Percentiles rank a stretch among this genome's conserved stretches.
Conservation (phyloP, 1,140 invertebrate species). For the Ostrea edulis region DNA sequence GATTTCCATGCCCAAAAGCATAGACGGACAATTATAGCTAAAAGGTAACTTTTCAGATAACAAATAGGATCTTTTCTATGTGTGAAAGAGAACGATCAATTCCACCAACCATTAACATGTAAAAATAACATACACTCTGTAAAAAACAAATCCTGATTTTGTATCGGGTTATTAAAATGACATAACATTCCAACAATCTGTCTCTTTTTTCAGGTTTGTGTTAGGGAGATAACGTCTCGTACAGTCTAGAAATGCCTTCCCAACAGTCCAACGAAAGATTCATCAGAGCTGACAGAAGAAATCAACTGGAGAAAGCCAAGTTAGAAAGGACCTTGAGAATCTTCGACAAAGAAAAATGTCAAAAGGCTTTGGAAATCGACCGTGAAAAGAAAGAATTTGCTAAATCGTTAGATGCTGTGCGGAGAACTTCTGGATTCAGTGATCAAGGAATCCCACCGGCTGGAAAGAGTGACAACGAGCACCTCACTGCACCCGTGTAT, state of each 20-base stretch:
- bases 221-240: too few relatives aligned
- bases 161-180: too few relatives aligned
- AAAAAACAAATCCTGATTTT: too few relatives aligned
- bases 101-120: too few relatives aligned
- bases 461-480: slow-evolving; percentile 52
- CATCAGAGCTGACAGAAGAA: slow-evolving; percentile 58
- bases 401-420: slow-evolving; percentile 50
- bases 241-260: slow-evolving; percentile 46
- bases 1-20: too few relatives aligned
- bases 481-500: slow-evolving; percentile 52
- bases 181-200: too few relatives aligned
- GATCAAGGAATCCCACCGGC: slow-evolving; percentile 56
- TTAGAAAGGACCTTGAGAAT: slow-evolving; percentile 50
- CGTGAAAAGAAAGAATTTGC: slow-evolving; percentile 57
- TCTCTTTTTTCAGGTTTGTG: too few relatives aligned
- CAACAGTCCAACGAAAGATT: slow-evolving; percentile 55
- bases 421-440: slow-evolving; percentile 59
- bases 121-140: too few relatives aligned
- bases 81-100: too few relatives aligned
- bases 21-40: too few relatives aligned
- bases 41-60: too few relatives aligned
- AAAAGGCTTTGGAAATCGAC: slow-evolving; percentile 52
- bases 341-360: slow-evolving; percentile 55
- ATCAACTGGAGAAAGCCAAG: slow-evolving; percentile 55
- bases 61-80: too few relatives aligned